These are phyloP conservation scores for Sphyrna mokarran DNA, from an alignment of 2,113 vertebrate genomes.

Conservation along the genomic window DNA sequence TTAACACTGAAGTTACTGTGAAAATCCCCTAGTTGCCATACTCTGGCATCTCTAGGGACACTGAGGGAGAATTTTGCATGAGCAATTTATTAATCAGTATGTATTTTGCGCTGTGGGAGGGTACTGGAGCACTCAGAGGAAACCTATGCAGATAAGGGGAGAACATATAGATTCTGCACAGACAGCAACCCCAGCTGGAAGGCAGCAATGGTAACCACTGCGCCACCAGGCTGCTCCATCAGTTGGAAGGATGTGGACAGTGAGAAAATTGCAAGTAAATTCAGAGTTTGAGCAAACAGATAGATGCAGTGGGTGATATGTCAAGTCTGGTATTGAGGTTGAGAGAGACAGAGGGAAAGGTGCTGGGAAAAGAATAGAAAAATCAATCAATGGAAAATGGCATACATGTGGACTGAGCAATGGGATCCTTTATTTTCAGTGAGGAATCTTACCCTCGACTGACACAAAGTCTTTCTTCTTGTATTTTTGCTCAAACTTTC, in stretches of 20 bases:
- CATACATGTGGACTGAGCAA: background rate
- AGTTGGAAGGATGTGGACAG: background rate
- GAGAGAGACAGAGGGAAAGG: no score
- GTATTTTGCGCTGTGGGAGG: no score
- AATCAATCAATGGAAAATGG: background rate
- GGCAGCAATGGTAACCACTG: no score
- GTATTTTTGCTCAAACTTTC: background rate
- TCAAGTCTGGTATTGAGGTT: background rate
- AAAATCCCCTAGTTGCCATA: no score
- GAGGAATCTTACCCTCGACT: background rate
- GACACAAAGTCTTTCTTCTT: background rate
- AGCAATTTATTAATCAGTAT: no score
- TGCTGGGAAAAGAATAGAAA: background rate
- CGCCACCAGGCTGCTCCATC: background rate
- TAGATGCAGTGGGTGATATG: background rate
- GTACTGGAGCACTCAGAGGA: no score
- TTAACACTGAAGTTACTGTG: no score
- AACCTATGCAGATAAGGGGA: no score
- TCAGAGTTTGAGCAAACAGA: background rate
- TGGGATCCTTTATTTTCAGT: background rate
- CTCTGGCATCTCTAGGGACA: no score
- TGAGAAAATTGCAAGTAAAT: background rate
- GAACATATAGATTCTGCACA: no score
- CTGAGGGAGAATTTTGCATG: no score
- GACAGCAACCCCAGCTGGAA: no score